Evolutionary conservation across 2,797 vertebrate genomes (phyloP), one percentile per base, ranked within the genome.

Genomic region (Propithecus perrieri): DNA sequence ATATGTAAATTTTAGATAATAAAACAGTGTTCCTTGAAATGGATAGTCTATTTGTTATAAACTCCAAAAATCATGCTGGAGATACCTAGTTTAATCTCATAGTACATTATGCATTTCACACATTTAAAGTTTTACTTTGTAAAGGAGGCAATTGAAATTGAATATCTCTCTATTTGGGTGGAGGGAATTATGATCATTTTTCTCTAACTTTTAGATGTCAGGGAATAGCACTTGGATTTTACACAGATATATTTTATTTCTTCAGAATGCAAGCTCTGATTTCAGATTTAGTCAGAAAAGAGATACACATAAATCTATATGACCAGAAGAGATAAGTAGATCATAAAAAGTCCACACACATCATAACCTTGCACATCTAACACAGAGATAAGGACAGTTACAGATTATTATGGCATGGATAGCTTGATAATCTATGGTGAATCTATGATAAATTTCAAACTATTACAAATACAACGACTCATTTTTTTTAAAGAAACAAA

Each of bases 281-380:
- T 98, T 98, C 76, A 93, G 76, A 97, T 94, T 96, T 97, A 97
- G 84, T 81, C 53, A 94, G 91, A 93, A 87, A 95, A 97, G 89
- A 98, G 53, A 91, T 97, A 75, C 71, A 97, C 76, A 97, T 98
- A 98, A 98, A 97, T 98, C 96, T 96, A 13, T 98, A 93, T 96
- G 97, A 96, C 33, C 81, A 97, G 28, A 94, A 97, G 81, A 98
- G 95, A 97, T 97, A 98, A 98, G 97, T 95, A 97, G 91, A 98
- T 97, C 96, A 93, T 98, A 98, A 98, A 98, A 98, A 96, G 89
- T 97, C 97, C 97, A 97, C 97, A 98, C 81, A 98, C 92, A 97
- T 97, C 95, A 96, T 97, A 98, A 98, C 65, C 61, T 65, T 91
- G 94, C 94, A 94, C 80, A 97, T 85, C 80, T 96, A 97, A 95